Percentiles rank a stretch among this genome's conserved stretches.
phyloP scores from a whole-genome alignment of 2,888 invertebrate species.

The Phyto melanocephala region DNA sequence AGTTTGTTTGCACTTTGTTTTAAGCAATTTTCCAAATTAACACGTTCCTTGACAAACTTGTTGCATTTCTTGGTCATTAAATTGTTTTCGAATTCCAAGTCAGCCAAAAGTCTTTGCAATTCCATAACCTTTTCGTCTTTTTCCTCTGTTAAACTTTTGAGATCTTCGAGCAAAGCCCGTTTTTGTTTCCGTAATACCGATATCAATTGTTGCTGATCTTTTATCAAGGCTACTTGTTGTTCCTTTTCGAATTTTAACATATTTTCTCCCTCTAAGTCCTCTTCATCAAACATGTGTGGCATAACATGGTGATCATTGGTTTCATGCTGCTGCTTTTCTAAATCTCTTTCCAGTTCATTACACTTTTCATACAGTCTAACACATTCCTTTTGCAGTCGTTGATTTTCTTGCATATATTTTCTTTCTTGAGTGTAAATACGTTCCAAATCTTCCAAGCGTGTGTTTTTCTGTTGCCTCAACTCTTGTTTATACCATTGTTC shows the following conservation, averaged over 20 bases:
- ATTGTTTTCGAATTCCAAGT: slow-evolving; percentile 74
- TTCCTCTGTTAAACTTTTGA: slow-evolving; percentile 71
- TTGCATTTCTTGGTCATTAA: slow-evolving; percentile 73
- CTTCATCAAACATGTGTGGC: background rate
- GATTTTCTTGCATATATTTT: slow-evolving; percentile 76
- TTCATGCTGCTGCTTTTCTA: slow-evolving; percentile 64
- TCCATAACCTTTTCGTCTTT: slow-evolving; percentile 71
- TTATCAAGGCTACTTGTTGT: slow-evolving; percentile 70
- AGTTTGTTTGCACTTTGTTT: slow-evolving; percentile 65
- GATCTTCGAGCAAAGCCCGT: slow-evolving; percentile 71
- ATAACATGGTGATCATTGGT: slow-evolving; percentile 28
- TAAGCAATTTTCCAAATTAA: slow-evolving; percentile 68
- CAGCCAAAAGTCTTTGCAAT: slow-evolving; percentile 71
- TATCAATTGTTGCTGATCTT: slow-evolving; percentile 74
- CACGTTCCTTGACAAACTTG: slow-evolving; percentile 70
- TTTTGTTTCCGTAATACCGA: slow-evolving; percentile 76
- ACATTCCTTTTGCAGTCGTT: slow-evolving; percentile 74
- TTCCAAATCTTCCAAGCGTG: slow-evolving; percentile 74
- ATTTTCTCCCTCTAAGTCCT: background rate
- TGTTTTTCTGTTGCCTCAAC: slow-evolving; percentile 73
- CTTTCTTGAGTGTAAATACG: slow-evolving; percentile 76
- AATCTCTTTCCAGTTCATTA: slow-evolving; percentile 69
- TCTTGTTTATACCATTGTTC: slow-evolving; percentile 78
- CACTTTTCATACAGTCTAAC: slow-evolving; percentile 71
- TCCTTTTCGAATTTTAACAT: slow-evolving; percentile 69